Evolutionary conservation across 2,113 vertebrate species (phyloP).

Genomic region (Platycercus adscitus): DNA sequence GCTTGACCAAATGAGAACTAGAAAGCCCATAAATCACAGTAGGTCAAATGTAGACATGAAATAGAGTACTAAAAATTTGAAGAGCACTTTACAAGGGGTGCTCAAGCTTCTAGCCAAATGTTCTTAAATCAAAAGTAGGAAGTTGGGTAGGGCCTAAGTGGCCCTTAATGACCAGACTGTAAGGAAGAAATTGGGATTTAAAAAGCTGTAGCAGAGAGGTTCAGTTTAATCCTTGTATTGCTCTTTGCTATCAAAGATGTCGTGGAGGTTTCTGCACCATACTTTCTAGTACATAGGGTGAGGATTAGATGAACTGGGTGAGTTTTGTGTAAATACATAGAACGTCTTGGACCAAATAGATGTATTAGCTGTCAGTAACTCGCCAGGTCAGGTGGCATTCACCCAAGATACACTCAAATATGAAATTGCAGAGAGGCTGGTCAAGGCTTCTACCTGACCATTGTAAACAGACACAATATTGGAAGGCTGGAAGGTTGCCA

Average conservation of each 20-base stretch:
- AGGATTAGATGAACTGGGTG: not conserved
- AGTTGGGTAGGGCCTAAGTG: not conserved
- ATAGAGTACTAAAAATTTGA: not conserved
- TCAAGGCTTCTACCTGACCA: not conserved
- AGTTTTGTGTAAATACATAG: not conserved
- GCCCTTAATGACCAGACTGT: constrained; percentile 18
- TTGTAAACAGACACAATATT: rapidly evolving
- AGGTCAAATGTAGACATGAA: constrained; percentile 35
- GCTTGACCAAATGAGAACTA: not conserved
- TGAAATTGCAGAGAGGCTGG: not conserved
- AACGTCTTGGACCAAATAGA: not conserved
- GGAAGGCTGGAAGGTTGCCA: not conserved
- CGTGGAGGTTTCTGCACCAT: not conserved
- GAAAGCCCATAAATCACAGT: not conserved
- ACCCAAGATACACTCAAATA: not conserved
- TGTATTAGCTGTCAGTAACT: not conserved
- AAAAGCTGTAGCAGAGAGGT: not conserved
- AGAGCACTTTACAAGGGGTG: not conserved
- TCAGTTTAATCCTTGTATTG: not conserved
- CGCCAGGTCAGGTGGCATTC: not conserved
- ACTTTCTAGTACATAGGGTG: not conserved
- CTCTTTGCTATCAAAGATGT: not conserved
- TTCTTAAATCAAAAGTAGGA: constrained; percentile 31
- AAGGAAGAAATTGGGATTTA: not conserved
- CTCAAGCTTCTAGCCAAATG: not conserved